Conservation (phyloP, 2,888 invertebrate genomes). For the Dermolepida albohirtum region DNA sequence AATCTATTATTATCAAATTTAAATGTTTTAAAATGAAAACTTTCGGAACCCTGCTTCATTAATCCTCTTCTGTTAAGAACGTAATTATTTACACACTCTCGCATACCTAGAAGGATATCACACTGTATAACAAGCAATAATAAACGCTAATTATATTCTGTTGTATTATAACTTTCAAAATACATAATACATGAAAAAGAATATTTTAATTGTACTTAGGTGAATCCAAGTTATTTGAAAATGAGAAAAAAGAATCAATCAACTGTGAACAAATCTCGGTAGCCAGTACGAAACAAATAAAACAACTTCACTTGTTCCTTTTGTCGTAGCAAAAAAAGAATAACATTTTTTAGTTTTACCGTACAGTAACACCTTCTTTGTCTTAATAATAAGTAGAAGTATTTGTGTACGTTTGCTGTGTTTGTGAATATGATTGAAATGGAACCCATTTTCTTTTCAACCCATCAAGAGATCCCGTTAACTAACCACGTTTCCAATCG, state of each 20-base stretch:
- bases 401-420: background rate
- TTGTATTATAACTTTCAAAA: too few relatives aligned
- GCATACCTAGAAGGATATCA: too few relatives aligned
- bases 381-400: constrained; percentile 1
- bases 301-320: constrained; percentile 22
- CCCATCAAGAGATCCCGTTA: constrained; percentile 55
- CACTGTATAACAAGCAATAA: too few relatives aligned
- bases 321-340: constrained; percentile 15
- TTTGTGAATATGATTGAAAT: constrained; percentile 53
- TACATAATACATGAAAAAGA: background rate
- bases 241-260: constrained; percentile 8
- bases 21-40: too few relatives aligned
- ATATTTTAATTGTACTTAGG: background rate
- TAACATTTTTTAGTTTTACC: constrained; percentile 10
- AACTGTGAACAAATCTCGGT: constrained; percentile 10
- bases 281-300: constrained; percentile 11
- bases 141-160: too few relatives aligned
- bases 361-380: constrained; percentile 17
- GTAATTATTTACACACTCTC: too few relatives aligned
- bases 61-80: too few relatives aligned
- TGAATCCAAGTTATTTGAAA: background rate
- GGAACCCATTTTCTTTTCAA: constrained; percentile 62
- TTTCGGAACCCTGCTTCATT: too few relatives aligned
- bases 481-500: constrained; percentile 35
- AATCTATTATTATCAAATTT: too few relatives aligned